Evolutionary conservation across 2,113 vertebrate genomes (phyloP), one percentile per base, ranked within the genome.

Genomic region (Pitta sordida): DNA sequence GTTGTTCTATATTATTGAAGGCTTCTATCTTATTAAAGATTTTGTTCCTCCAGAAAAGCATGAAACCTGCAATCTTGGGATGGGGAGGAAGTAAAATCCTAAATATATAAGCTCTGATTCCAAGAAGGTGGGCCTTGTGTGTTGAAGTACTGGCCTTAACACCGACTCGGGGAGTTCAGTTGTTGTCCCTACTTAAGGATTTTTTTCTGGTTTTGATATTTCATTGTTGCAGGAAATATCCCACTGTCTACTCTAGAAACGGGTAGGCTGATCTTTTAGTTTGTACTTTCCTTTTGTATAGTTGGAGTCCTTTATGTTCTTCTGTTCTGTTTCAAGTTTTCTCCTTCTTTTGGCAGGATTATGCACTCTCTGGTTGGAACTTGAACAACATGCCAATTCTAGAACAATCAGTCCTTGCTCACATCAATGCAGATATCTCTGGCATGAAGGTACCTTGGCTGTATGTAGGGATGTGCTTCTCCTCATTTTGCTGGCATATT

Each of bases 361-460:
- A 99, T 67, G 98, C 99, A 0, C 98, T 98, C 95, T 99, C 99
- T 24, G 99, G 99, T 89, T 99, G 99, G 99, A 99, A 99, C 94
- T 98, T 99, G 96, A 99, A 99, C 97, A 99, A 99, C 96, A 99
- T 99, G 99, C 99, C 99, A 12, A 98, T 99, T n/a, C 96, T 99
- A 48, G 99, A 99, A 63, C 99, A 99, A 81, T 99, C 99, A 4
- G 99, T 99, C 62, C 98, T 99, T 71, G 98, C 99, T 46, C 99
- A 99, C 95, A 99, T 99, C 95, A 99, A 99, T 14, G 99, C 98
- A 49, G 99, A 99, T 96, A 99, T 99, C 96, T 99, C 99, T 39
- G 99, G 99, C 44, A 99, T 99, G 99, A 99, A 99, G 97, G 98
- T 99, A 46, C 99, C 99, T 56, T 99, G 99, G 99, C 98, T 99